phyloP scores from a whole-genome alignment of 2,888 invertebrate species.

The Drosophila peninsularis region DNA sequence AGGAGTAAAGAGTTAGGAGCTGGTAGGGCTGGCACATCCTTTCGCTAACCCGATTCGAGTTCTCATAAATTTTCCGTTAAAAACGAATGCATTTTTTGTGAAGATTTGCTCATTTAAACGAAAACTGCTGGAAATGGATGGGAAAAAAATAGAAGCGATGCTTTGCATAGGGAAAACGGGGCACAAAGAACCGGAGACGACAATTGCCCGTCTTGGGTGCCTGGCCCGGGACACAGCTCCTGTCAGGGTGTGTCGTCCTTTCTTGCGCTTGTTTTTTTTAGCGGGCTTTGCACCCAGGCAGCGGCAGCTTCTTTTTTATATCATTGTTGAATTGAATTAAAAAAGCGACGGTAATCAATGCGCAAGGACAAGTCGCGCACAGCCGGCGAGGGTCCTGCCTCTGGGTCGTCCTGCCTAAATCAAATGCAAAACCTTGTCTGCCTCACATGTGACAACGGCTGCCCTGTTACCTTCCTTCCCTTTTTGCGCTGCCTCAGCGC shows the following conservation, averaged over 20 bases:
- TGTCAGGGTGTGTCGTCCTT: constrained; percentile 45
- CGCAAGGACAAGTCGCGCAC: constrained; percentile 63
- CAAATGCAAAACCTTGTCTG: constrained; percentile 71
- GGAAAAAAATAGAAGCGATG: constrained; percentile 29
- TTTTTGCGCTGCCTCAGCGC: constrained; percentile 4
- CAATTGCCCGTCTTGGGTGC: constrained; percentile 68
- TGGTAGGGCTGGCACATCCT: constrained; percentile 20
- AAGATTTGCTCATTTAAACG: constrained; percentile 75
- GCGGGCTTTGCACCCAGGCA: constrained; percentile 43
- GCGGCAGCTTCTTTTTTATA: constrained; percentile 49
- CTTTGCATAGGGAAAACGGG: constrained; percentile 31
- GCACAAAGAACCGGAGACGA: constrained; percentile 56
- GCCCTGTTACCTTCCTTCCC: constrained; percentile 24
- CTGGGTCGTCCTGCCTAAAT: constrained; percentile 50
- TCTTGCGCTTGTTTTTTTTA: constrained; percentile 31
- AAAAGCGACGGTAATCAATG: constrained; percentile 79
- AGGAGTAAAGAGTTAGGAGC: constrained; percentile 11
- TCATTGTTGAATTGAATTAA: constrained; percentile 78
- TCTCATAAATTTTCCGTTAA: constrained; percentile 78
- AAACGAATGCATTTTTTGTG: constrained; percentile 65
- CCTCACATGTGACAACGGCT: constrained; percentile 74
- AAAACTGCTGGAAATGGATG: constrained; percentile 60
- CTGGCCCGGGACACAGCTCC: constrained; percentile 26
- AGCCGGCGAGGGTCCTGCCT: constrained; percentile 62
- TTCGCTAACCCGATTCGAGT: constrained; percentile 34